Percentiles rank a stretch among this genome's conserved stretches.
Conservation (phyloP, 2,888 invertebrate species). For the Melieria crassipennis region DNA sequence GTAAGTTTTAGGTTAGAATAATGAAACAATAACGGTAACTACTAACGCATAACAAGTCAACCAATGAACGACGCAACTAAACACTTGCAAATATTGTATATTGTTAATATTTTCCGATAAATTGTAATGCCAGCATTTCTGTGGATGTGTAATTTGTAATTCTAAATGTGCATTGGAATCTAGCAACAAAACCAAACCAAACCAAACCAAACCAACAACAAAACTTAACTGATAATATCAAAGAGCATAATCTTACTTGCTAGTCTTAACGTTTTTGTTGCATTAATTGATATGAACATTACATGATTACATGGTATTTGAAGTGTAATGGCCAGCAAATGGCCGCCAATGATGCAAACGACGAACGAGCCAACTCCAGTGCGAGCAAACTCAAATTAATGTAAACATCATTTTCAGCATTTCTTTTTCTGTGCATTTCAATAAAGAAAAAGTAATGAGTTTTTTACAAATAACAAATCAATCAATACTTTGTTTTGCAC, state of each 20-base stretch:
- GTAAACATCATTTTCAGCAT: neutral
- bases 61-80: slow-evolving; percentile 18
- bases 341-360: too few relatives aligned
- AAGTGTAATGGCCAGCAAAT: too few relatives aligned
- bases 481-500: neutral
- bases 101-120: slow-evolving; percentile 28
- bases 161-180: slow-evolving; percentile 36
- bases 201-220: neutral
- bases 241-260: neutral
- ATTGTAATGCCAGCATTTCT: slow-evolving; percentile 20
- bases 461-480: slow-evolving; percentile 38
- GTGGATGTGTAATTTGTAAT: slow-evolving; percentile 37
- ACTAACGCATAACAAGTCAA: slow-evolving; percentile 28
- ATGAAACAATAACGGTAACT: slow-evolving; percentile 43
- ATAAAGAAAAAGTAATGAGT: slow-evolving; percentile 36
- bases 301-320: too few relatives aligned
- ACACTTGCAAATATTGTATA: slow-evolving; percentile 33
- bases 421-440: slow-evolving; percentile 35
- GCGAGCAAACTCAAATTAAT: slow-evolving; percentile 9
- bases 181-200: slow-evolving; percentile 6
- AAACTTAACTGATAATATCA: slow-evolving; percentile 5
- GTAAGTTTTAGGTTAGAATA: slow-evolving; percentile 54
- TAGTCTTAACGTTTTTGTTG: too few relatives aligned
- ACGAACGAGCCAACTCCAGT: neutral
- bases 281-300: too few relatives aligned